phyloP scores from a whole-genome alignment of 2,888 invertebrate species.

The Oegoconia quadripuncta region DNA sequence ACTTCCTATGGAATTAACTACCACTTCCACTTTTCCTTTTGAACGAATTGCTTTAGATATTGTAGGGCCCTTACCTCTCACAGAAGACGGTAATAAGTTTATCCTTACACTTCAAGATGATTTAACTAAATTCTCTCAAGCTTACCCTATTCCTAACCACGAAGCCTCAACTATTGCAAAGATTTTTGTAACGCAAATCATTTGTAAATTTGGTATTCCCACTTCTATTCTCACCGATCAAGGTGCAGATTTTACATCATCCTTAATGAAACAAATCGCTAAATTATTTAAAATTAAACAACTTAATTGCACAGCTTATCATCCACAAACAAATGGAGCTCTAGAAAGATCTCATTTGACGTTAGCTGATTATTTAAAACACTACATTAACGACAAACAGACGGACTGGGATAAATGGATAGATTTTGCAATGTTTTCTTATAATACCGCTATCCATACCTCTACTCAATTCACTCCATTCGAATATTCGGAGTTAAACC shows the following conservation, averaged over 20 bases:
- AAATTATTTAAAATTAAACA: conserved; percentile 36
- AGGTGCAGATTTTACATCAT: conserved; percentile 41
- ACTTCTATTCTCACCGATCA: conserved; percentile 40
- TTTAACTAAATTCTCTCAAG: conserved; percentile 29
- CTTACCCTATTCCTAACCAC: conserved; percentile 27
- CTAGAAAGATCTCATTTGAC: conserved; percentile 34
- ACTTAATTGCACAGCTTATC: conserved; percentile 26
- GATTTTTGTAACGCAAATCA: conserved; percentile 24
- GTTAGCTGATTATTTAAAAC: conserved; percentile 38
- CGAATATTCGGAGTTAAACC: conserved; percentile 34
- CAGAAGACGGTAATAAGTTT: conserved; percentile 19
- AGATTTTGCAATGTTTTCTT: conserved; percentile 32
- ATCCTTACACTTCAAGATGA: conserved; percentile 26
- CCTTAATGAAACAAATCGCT: too few relatives aligned
- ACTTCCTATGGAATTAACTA: conserved; percentile 27
- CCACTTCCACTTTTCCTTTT: conserved; percentile 22
- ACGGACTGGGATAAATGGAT: conserved; percentile 34
- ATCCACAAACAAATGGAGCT: conserved; percentile 36
- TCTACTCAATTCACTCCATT: conserved; percentile 35
- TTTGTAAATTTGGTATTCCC: conserved; percentile 38
- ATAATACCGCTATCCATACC: conserved; percentile 32
- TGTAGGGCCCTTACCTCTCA: conserved; percentile 24
- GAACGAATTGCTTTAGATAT: conserved; percentile 22
- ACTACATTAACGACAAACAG: conserved; percentile 33
- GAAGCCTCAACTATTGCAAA: conserved; percentile 30